Evolutionary conservation across 2,113 vertebrate genomes (phyloP).

Genomic region (Pseudorectes ferrugineus): DNA sequence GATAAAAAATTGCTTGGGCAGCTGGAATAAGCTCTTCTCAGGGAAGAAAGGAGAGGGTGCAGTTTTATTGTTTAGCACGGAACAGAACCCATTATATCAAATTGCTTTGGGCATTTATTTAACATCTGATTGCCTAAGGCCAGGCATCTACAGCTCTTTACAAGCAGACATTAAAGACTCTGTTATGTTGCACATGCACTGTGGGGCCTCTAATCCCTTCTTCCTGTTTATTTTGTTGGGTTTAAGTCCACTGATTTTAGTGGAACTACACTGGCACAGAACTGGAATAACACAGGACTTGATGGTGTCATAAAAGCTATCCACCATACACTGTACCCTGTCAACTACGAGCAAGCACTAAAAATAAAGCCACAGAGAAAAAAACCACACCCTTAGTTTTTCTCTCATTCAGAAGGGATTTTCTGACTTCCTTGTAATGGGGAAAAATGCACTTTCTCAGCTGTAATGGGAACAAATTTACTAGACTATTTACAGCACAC

Average conservation of each 20-base stretch:
- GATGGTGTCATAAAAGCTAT: background rate
- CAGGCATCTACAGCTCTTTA: background rate
- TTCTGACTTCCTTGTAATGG: background rate
- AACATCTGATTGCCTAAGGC: background rate
- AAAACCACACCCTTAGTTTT: background rate
- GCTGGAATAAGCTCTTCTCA: background rate
- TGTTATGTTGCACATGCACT: background rate
- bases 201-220: background rate
- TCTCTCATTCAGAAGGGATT: background rate
- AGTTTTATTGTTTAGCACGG: background rate
- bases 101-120: background rate
- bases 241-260: background rate
- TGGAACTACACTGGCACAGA: background rate
- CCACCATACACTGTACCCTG: background rate
- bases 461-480: background rate
- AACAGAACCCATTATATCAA: background rate
- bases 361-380: background rate
- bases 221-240: background rate
- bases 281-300: background rate
- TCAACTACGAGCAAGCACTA: background rate
- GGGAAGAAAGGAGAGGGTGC: background rate
- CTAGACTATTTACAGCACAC: background rate
- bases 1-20: background rate
- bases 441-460: background rate
- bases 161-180: background rate